phyloP scores from a whole-genome alignment of 2,888 invertebrate species.

The Leptura quadrifasciata region DNA sequence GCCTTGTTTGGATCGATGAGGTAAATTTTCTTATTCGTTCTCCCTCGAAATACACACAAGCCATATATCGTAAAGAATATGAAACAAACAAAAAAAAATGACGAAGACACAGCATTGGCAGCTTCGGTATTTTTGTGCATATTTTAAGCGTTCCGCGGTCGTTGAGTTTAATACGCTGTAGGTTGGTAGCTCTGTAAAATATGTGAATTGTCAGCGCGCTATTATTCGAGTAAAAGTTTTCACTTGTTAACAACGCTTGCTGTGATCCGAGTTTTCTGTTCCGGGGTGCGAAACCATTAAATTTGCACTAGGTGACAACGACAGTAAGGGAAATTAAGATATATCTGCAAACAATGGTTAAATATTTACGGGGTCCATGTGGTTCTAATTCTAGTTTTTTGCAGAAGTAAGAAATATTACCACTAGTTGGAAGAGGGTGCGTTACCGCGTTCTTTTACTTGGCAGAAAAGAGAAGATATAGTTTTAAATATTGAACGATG shows the following conservation, averaged over 20 bases:
- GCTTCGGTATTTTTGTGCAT: neutral
- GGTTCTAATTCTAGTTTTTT: neutral
- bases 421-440: neutral
- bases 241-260: slow-evolving; percentile 13
- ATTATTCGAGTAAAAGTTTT: slow-evolving; percentile 1
- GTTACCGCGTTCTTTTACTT: no score
- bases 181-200: slow-evolving; percentile 7
- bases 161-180: neutral
- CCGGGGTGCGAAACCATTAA: slow-evolving; percentile 17
- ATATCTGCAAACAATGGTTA: neutral
- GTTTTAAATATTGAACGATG: no score
- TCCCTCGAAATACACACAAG: neutral
- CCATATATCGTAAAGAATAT: neutral
- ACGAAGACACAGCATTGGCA: neutral
- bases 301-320: slow-evolving; percentile 3
- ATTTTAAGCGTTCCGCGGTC: slow-evolving; percentile 1
- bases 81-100: slow-evolving; percentile 4
- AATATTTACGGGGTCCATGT: slow-evolving; percentile 9
- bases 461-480: no score
- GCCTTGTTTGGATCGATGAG: slow-evolving; percentile 22
- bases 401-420: neutral
- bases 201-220: slow-evolving; percentile 13
- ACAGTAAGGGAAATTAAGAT: slow-evolving; percentile 14
- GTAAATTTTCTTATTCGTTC: slow-evolving; percentile 17
- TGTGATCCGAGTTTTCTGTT: slow-evolving; percentile 14